Evolutionary conservation across 2,113 vertebrate species (phyloP).

Genomic region (Alaudala cheleensis): DNA sequence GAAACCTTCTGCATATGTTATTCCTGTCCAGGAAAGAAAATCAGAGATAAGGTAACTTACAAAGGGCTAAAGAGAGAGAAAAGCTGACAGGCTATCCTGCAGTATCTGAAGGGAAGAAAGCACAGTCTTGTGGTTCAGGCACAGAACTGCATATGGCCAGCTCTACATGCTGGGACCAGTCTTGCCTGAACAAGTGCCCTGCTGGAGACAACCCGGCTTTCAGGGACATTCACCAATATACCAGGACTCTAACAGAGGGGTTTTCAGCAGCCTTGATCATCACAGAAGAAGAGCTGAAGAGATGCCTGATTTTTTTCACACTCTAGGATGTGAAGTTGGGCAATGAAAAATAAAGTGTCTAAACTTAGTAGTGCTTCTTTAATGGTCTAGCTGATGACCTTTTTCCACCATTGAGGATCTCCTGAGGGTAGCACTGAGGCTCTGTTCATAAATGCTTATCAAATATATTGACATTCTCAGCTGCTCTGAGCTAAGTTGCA

Average conservation of each 20-base stretch:
- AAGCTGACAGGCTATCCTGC: neutral
- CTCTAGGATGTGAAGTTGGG: neutral
- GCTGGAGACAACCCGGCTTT: neutral
- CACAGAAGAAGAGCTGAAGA: neutral
- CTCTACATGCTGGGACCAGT: neutral
- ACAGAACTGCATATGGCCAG: neutral
- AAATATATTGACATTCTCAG: conserved; percentile 46
- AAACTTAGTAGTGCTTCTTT: neutral
- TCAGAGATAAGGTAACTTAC: neutral
- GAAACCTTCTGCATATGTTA: neutral
- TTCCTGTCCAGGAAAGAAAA: neutral
- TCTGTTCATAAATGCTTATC: conserved; percentile 57
- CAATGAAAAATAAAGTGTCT: neutral
- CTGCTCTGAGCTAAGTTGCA: conserved; percentile 1
- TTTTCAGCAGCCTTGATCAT: neutral
- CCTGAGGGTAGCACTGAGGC: neutral
- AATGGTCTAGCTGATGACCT: conserved; percentile 34
- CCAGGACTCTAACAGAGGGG: fast-evolving
- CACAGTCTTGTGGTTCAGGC: conserved; percentile 52
- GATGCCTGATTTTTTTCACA: neutral
- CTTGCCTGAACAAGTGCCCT: neutral
- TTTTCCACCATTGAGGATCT: neutral
- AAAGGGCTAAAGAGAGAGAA: neutral
- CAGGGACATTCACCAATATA: fast-evolving
- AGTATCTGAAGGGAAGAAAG: conserved; percentile 32